phyloP scores from a whole-genome alignment of 2,888 invertebrate species.

The Drosophila setosimentum region DNA sequence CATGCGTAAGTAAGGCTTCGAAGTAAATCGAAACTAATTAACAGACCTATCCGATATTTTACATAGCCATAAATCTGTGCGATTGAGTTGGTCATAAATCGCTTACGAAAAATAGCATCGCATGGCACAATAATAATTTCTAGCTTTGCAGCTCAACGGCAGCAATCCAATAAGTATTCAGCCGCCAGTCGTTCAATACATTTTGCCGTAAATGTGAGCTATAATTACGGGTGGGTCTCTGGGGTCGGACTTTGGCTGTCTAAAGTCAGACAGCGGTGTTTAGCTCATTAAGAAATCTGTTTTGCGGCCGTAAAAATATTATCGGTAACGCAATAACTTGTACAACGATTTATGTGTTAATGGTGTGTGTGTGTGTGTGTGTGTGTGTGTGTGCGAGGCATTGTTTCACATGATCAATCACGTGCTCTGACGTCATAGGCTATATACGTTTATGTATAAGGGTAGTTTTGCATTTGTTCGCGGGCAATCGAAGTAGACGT shows the following conservation, averaged over 20 bases:
- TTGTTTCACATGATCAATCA: slow-evolving; percentile 77
- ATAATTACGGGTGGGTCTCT: slow-evolving; percentile 41
- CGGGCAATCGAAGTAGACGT: slow-evolving; percentile 41
- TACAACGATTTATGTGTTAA: slow-evolving; percentile 31
- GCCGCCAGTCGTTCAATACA: slow-evolving; percentile 2
- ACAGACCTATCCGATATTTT: slow-evolving; percentile 22
- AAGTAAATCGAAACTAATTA: slow-evolving; percentile 55
- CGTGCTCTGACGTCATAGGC: slow-evolving; percentile 77
- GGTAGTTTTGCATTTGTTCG: slow-evolving; percentile 41
- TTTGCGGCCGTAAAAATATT: slow-evolving; percentile 67
- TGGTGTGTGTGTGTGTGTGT: slow-evolving; percentile 3
- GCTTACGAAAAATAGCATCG: slow-evolving; percentile 18
- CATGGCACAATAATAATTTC: slow-evolving; percentile 40
- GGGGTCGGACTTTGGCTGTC: slow-evolving; percentile 5
- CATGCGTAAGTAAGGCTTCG: slow-evolving; percentile 4
- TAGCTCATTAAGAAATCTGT: slow-evolving; percentile 75
- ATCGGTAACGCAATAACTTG: slow-evolving; percentile 68
- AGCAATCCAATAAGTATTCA: slow-evolving; percentile 11
- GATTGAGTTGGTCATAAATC: slow-evolving; percentile 55
- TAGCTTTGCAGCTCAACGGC: slow-evolving; percentile 8
- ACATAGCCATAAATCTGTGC: slow-evolving; percentile 42
- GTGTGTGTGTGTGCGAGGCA: slow-evolving; percentile 7
- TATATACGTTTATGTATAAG: neutral
- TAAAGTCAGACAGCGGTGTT: slow-evolving; percentile 15
- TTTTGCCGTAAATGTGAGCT: slow-evolving; percentile 27